phyloP scores from a whole-genome alignment of 1,140 invertebrate genomes.

The Drosophila orosa region DNA sequence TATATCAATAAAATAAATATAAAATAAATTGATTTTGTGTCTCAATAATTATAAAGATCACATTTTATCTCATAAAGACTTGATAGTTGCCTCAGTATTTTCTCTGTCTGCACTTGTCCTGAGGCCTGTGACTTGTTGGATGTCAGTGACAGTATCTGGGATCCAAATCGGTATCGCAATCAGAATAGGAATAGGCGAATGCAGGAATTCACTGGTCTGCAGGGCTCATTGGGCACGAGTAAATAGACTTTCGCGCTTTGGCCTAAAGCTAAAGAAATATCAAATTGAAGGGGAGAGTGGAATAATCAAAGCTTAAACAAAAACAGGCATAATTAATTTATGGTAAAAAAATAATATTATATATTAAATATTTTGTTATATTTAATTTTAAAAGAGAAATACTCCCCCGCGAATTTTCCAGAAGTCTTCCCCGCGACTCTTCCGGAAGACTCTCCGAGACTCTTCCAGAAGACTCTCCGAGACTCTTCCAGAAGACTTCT shows the following conservation, averaged over 20 bases:
- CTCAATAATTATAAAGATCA: too few species aligned
- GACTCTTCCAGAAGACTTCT: too few species aligned
- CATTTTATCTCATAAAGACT: neutral
- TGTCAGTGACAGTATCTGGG: slow-evolving; percentile 26
- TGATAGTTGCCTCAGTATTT: neutral
- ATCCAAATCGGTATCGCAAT: slow-evolving; percentile 21
- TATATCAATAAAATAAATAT: too few species aligned
- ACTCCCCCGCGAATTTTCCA: too few species aligned
- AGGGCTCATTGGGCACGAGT: slow-evolving; percentile 54
- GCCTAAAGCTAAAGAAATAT: slow-evolving; percentile 1
- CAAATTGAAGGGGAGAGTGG: neutral
- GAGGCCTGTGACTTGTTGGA: slow-evolving; percentile 49
- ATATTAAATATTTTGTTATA: neutral
- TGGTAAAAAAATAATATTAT: neutral
- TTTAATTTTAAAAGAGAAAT: too few species aligned
- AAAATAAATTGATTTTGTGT: too few species aligned
- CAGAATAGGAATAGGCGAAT: slow-evolving; percentile 7
- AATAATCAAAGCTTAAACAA: neutral
- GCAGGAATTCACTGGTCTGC: slow-evolving; percentile 28
- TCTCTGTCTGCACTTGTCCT: neutral
- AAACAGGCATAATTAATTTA: too few species aligned
- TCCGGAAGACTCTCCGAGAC: too few species aligned
- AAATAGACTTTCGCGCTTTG: slow-evolving; percentile 36
- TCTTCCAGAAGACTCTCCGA: too few species aligned
- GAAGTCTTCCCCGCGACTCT: too few species aligned